Evolutionary conservation across 2,888 invertebrate species (phyloP), one percentile per base, ranked within the genome.

Genomic region (Lapara coniferarum): DNA sequence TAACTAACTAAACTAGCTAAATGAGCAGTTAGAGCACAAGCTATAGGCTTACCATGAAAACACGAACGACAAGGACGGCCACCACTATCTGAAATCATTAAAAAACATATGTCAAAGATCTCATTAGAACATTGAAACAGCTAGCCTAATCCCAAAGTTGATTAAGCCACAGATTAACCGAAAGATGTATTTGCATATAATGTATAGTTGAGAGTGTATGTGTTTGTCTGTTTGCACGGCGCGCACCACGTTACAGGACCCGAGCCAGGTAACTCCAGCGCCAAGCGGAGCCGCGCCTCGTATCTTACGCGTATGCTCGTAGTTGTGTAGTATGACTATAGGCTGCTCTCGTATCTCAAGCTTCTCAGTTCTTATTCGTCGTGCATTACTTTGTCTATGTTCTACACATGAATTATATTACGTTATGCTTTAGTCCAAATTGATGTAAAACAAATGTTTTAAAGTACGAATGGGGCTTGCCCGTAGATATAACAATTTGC

Each of bases 231-330:
- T 73, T 68, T 73, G 70, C 69, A 66, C 73, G 71, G 72, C 74
- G 73, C 74, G 72, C 71, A 70, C 67, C 68, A 68, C 74, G 75
- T 69, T 69, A 71, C 73, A 78, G 78, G 78, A 77, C 77, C 58
- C 73, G 75, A 72, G 66, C 58, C 71, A 78, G 78, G 78, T 78
- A 78, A 71, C 53, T 10, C 51, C 67, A 19, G 55, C 52, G 49
- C 14, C 46, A 52, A 16, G 16, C 66, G 1, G 16, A 12, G n/a
- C 52, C 16, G 58, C 58, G 37, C 19, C 67, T 55, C n/a, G 14
- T 30, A 10, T 12, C n/a, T 14, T 14, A 6, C 10, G 56, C 55
- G 67, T 67, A n/a, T 19, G n/a, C 58, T 46, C 46, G 12, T 59
- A 46, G 59, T 16, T 44, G 16, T 19, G 13, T 49, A 56, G 16